Base-by-base conservation (phyloP, 1,140 invertebrate species). In the Sminthurides bifidus region DNA sequence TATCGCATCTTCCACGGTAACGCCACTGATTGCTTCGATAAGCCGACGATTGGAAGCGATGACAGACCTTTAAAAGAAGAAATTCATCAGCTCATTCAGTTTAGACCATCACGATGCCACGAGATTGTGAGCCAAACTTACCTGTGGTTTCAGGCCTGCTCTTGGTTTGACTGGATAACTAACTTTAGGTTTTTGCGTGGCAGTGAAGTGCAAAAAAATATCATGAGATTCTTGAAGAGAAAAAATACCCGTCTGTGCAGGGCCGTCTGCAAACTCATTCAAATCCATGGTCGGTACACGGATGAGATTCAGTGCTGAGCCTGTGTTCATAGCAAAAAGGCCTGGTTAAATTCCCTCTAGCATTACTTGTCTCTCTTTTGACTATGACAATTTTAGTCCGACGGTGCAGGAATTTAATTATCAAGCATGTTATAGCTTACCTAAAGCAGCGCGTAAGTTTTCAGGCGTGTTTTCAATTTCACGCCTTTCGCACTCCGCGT, bases 11-110 rank as follows among this genome's bases (percentile, higher is more conserved):
- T 14, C 89, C 89, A 66, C 90, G 76, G 68, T 92, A 93, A 31
- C 89, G 78, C 89, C 90, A 93, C 66, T 96, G 92, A 69, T 95
- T 96, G 66, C 87, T 91, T 62, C 92, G 79, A 70, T 95, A 95
- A 3, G 92, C 92, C 67, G 88, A 93, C 1, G 91, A 94, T 70
- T 92, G 88, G 69, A 96, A 96, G 69, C 92, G 77, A 69, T 92
- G 90, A 67, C 91, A 93, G 14, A 90, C 83, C 83, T 85, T 70
- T 24, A 74, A 50, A 33, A 17, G 24, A 1, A 35, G 21, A 52
- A 40, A 15, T 23, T 26, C 1, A 40, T 26, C 14, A 17, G 19
- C 21, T 43, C 21, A 8, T 43, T 8, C 8, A 8, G 8, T 19
- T 15, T 17, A 23, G 5, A 8, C 21, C 30, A 5, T 12, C 23